Evolutionary conservation across 2,113 vertebrate genomes (phyloP).

Genomic region (Otolemur garnettii): DNA sequence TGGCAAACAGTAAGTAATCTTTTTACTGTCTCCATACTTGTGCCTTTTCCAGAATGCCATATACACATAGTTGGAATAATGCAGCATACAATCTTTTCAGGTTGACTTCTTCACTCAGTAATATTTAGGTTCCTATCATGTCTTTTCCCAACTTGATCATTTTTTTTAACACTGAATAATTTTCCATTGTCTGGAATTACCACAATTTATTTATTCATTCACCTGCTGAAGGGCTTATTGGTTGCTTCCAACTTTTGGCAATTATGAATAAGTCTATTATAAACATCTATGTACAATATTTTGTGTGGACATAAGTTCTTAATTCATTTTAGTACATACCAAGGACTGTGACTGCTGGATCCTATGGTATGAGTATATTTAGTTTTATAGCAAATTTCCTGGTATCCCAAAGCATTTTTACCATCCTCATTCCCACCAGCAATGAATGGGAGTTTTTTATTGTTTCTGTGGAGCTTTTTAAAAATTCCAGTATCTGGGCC

Average conservation of each 20-base stretch:
- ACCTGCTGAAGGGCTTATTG: not conserved
- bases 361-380: not conserved
- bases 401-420: not conserved
- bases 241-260: not conserved
- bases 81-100: not conserved
- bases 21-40: not conserved
- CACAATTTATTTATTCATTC: not conserved
- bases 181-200: not conserved
- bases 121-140: not conserved
- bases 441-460: not conserved
- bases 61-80: not conserved
- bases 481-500: slow-evolving; percentile 15
- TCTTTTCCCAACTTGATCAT: not conserved
- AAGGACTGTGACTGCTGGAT: not conserved
- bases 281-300: not conserved
- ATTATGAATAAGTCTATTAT: not conserved
- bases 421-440: not conserved
- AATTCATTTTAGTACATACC: not conserved
- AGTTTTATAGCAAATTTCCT: not conserved
- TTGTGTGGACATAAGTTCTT: not conserved
- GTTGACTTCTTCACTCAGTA: not conserved
- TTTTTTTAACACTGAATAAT: not conserved
- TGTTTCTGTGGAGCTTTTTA: not conserved
- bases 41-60: not conserved
- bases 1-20: not conserved